These are phyloP conservation scores for Zaprionus kolodkinae DNA, from an alignment of 1,140 invertebrate genomes.

Conservation along the genomic window DNA sequence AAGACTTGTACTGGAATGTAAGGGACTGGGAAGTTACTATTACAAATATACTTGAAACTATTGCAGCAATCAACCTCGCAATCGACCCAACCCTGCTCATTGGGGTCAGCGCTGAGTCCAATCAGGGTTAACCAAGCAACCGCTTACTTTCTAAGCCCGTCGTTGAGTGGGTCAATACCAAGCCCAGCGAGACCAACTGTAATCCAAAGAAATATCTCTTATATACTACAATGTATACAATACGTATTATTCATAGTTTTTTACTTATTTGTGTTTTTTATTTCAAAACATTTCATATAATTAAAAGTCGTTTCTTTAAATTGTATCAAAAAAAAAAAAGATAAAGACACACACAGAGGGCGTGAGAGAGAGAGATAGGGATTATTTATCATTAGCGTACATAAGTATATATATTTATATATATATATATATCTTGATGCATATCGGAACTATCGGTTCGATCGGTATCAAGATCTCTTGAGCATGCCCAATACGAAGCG, in stretches of 20 bases:
- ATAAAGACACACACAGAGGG: neutral
- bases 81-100: neutral
- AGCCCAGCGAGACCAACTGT: neutral
- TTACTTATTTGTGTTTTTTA: constrained; percentile 39
- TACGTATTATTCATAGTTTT: constrained; percentile 20
- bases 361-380: constrained; percentile 25
- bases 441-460: constrained; percentile 10
- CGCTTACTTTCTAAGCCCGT: neutral
- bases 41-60: too few relatives aligned
- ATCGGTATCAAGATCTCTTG: constrained; percentile 22
- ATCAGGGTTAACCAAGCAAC: neutral
- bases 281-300: constrained; percentile 46
- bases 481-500: constrained; percentile 16
- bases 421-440: constrained; percentile 27
- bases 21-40: too few relatives aligned
- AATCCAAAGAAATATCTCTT: neutral
- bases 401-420: constrained; percentile 14
- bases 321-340: constrained; percentile 47
- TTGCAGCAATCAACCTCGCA: too few relatives aligned
- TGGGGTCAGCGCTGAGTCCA: neutral
- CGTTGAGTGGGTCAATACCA: neutral
- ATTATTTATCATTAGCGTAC: constrained; percentile 24
- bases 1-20: too few relatives aligned
- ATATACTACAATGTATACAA: neutral
- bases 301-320: constrained; percentile 53